phyloP scores from a whole-genome alignment of 2,888 invertebrate genomes.

The Philereme vetulata region DNA sequence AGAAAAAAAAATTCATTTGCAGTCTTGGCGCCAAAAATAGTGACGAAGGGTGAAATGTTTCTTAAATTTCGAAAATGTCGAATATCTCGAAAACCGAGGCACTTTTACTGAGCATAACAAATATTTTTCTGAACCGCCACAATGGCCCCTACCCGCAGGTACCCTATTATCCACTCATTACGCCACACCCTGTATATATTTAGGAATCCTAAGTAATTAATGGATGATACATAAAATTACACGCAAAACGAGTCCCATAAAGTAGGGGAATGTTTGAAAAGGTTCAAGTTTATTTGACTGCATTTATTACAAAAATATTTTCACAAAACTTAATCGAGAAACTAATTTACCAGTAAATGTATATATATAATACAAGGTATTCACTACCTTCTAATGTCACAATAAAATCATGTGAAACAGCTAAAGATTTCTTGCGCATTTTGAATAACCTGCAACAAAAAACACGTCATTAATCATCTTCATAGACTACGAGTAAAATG shows the following conservation, averaged over 20 bases:
- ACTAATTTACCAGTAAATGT: slow-evolving; percentile 2
- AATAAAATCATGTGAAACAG: not conserved
- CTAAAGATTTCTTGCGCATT: slow-evolving; percentile 8
- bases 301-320: slow-evolving; percentile 1
- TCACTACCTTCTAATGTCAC: not conserved
- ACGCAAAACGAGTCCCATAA: slow-evolving; percentile 16
- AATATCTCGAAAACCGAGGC: too few species aligned
- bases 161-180: too few species aligned
- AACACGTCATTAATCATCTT: not conserved
- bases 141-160: too few species aligned
- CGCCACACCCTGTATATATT: too few species aligned
- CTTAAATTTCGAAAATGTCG: too few species aligned
- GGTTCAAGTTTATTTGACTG: slow-evolving; percentile 6
- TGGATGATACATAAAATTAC: slow-evolving; percentile 4
- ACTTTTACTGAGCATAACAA: too few species aligned
- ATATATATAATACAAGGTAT: slow-evolving; percentile 11
- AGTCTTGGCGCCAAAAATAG: too few species aligned
- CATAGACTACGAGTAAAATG: not conserved
- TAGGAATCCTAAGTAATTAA: slow-evolving; percentile 1
- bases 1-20: too few species aligned
- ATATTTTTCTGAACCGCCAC: too few species aligned
- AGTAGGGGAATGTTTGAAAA: slow-evolving; percentile 21
- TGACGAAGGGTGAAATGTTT: too few species aligned
- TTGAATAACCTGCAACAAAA: slow-evolving; percentile 18
- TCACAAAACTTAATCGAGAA: slow-evolving; percentile 8